A percentile compares a stretch with the other conserved stretches of the same genome.
phyloP scores from a whole-genome alignment of 2,113 vertebrate genomes.

The Periophthalmus modestus region DNA sequence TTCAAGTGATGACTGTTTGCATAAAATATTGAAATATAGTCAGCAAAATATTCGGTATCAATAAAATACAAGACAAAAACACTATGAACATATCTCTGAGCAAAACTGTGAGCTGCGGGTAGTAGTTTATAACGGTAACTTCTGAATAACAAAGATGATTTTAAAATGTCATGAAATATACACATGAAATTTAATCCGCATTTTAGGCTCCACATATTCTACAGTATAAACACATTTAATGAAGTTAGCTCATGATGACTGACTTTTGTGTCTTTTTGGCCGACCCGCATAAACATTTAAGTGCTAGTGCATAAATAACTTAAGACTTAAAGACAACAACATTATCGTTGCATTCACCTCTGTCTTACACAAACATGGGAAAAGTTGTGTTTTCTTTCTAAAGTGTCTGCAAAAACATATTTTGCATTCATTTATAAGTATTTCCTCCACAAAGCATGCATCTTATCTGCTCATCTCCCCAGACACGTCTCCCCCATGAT shows the following conservation, averaged over 20 bases:
- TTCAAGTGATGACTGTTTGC: too few species aligned
- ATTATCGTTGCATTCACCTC: background rate
- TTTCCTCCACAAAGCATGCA: background rate
- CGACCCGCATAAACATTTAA: background rate
- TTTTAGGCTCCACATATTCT: too few species aligned
- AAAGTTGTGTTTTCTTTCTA: background rate
- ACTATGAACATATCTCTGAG: too few species aligned
- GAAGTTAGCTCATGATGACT: background rate
- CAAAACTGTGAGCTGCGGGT: too few species aligned
- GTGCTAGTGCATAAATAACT: background rate
- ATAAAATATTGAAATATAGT: too few species aligned
- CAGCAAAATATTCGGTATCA: too few species aligned
- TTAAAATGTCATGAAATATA: background rate
- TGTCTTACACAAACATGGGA: background rate
- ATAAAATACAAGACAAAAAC: too few species aligned
- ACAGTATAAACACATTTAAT: too few species aligned
- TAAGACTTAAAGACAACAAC: background rate
- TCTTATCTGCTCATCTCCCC: slow-evolving; percentile 23
- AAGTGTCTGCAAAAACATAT: background rate
- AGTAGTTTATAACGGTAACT: too few species aligned
- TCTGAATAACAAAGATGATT: too few species aligned
- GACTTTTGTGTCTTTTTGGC: background rate
- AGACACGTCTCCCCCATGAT: slow-evolving; percentile 25
- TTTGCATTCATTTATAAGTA: slow-evolving; percentile 7
- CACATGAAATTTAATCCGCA: too few species aligned